Evolutionary conservation across 2,113 vertebrate genomes (phyloP), one percentile per base, ranked within the genome.

Genomic region (Mungos mungo): DNA sequence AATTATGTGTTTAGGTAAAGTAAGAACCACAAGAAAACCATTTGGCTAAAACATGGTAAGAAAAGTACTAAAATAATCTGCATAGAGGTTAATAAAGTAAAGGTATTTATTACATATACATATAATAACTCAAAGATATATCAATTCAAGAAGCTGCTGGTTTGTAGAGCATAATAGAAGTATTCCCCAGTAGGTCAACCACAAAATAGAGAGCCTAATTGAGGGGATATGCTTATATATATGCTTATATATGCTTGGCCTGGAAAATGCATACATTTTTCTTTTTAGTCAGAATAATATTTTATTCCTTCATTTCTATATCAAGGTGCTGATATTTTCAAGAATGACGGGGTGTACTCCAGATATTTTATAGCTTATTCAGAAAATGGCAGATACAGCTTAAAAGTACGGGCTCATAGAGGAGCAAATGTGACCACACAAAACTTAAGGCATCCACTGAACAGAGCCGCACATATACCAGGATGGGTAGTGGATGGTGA

Each of bases 281-380:
- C 11, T 29, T 95, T 41, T 80, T 82, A 66, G 88, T 92, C 76
- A 79, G 15, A 87, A 38, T 76, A 31, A 65, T 77, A 52, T 84
- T 79, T 95, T 88, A 80, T 77, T 83, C 41, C 23, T 92, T 82
- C 25, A 77, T 91, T 95, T 97, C 54, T 88, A 29, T 80, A 69
- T 33, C n/a, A 90, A 99, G 98, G 98, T 89, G 99, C 98, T 88
- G 99, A 99, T 97, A 90, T 35, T 41, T 90, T 95, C 38, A 98
- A 98, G 95, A 41, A 98, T 63, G 98, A 99, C 93, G 99, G 99
- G 0, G 87, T 99, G 77, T 99, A 99, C 98, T 99, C 99, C 60
- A 98, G 96, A 38, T 99, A 98, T 92, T 99, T 99, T 93, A 98
- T 94, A 69, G 11, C 86, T n/a, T 98, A 98, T 23, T 84, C 9